phyloP scores from a whole-genome alignment of 2,888 invertebrate species.

The Epiblema foenella region DNA sequence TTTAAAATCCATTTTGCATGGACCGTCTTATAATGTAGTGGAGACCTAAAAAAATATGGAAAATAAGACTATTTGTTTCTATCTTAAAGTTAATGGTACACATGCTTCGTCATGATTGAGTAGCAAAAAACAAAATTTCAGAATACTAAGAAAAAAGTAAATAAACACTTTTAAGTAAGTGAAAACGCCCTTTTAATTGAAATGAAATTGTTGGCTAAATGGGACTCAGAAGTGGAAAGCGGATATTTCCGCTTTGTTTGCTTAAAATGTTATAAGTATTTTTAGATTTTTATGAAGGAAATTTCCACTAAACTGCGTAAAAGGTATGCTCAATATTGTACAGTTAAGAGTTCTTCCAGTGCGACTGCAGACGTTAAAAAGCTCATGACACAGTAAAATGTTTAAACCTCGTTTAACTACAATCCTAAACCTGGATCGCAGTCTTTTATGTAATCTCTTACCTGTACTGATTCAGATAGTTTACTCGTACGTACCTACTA shows the following conservation, averaged over 20 bases:
- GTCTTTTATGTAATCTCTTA: conserved; percentile 22
- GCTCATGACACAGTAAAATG: conserved; percentile 30
- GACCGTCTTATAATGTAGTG: no score
- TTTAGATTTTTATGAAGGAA: background rate
- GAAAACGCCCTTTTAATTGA: background rate
- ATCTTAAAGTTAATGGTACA: no score
- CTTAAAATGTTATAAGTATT: background rate
- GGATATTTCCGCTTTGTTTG: background rate
- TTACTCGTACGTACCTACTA: background rate
- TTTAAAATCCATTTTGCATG: no score
- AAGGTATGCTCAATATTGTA: background rate
- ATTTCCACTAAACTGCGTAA: background rate
- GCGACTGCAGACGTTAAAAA: conserved; percentile 14
- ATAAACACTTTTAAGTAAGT: no score
- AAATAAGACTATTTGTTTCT: no score
- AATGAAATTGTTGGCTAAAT: background rate
- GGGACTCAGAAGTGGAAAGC: background rate
- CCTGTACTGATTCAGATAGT: background rate
- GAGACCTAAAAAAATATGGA: no score
- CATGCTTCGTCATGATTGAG: no score
- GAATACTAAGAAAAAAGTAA: no score
- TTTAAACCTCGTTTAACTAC: conserved; percentile 28
- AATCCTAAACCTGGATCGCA: conserved; percentile 29
- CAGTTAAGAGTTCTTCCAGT: conserved; percentile 16
- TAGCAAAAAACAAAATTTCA: no score